Evolutionary conservation across 2,888 invertebrate genomes (phyloP).

Genomic region (Amblyjoppa fuscipennis): DNA sequence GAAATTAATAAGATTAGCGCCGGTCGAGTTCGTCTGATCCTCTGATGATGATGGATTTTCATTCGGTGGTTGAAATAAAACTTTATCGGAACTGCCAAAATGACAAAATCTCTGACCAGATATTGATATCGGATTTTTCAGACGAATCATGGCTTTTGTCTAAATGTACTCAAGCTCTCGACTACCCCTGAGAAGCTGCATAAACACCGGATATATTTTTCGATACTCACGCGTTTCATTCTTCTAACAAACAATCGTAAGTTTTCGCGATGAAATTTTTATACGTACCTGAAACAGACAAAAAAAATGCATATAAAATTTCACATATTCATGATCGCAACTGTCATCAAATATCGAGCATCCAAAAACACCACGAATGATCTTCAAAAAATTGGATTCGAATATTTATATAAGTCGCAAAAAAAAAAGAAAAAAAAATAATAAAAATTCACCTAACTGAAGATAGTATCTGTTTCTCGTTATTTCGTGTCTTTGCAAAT

Average conservation of each 20-base stretch:
- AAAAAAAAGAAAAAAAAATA: background rate
- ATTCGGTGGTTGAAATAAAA: too few species aligned
- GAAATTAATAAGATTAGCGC: background rate
- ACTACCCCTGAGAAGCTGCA: background rate
- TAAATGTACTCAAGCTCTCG: background rate
- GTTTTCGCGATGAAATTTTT: background rate
- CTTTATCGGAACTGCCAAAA: too few species aligned
- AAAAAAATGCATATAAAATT: background rate
- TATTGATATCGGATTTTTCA: too few species aligned
- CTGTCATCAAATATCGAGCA: too few species aligned
- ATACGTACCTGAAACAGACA: slow-evolving; percentile 2
- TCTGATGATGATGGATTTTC: too few species aligned
- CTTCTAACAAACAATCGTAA: background rate
- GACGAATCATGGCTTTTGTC: too few species aligned
- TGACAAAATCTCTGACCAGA: too few species aligned
- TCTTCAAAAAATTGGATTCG: background rate
- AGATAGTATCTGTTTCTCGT: background rate
- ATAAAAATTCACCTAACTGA: background rate
- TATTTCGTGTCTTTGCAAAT: slow-evolving; percentile 16
- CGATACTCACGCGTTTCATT: background rate
- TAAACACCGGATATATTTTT: background rate
- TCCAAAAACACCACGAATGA: background rate
- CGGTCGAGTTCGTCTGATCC: background rate
- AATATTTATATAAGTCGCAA: background rate
- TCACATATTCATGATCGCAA: background rate